These are phyloP conservation scores for Syrrhaptes paradoxus DNA, from an alignment of 2,113 vertebrate species.

Conservation along the genomic window DNA sequence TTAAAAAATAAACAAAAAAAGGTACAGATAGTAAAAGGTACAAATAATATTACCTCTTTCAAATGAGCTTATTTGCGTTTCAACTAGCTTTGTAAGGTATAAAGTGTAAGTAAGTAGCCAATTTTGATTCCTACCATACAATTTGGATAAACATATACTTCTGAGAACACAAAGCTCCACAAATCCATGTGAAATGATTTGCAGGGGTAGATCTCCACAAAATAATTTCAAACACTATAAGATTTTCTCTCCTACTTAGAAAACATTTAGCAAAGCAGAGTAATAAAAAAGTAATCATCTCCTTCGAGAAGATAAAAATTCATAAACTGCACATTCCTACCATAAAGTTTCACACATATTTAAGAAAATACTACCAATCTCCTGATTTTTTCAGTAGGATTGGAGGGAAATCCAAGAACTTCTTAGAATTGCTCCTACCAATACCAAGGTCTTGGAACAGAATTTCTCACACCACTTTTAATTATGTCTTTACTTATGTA, in stretches of 20 bases:
- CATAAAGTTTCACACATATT: neutral
- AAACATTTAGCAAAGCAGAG: neutral
- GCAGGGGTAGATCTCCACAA: neutral
- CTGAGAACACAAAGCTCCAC: neutral
- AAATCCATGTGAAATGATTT: neutral
- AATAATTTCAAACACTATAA: neutral
- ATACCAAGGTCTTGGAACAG: neutral
- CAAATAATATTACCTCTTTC: neutral
- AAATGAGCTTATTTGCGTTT: neutral
- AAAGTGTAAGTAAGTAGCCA: neutral
- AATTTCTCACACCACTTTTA: neutral
- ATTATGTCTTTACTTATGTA: neutral
- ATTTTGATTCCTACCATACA: neutral
- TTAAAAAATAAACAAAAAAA: neutral
- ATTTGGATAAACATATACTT: neutral
- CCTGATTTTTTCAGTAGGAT: neutral
- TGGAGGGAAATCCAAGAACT: neutral
- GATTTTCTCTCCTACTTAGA: neutral
- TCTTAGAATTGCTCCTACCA: neutral
- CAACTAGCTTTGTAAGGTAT: neutral
- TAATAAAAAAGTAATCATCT: neutral
- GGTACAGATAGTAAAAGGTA: neutral
- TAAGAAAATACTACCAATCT: neutral
- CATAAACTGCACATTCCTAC: neutral
- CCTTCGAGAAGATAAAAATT: neutral